Base-by-base conservation (phyloP, 2,797 vertebrate species). In the Bryconaethiops microstoma region DNA sequence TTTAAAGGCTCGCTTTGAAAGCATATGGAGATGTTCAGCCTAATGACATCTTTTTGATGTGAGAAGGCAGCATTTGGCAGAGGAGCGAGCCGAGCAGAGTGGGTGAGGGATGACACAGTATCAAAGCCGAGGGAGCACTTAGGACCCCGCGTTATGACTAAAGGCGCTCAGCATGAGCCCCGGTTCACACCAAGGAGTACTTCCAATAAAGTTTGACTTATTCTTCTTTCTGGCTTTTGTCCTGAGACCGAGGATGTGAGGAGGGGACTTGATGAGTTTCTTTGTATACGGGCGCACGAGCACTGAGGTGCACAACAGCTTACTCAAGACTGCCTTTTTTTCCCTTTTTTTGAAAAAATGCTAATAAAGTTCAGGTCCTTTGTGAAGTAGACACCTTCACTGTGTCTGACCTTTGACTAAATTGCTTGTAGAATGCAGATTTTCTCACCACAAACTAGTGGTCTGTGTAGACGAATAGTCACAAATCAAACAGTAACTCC, bases 21-120 rank as follows among this genome's bases (percentile, higher is more conserved):
- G 48, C 69, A 29, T 57, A 64, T 40, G 42, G 65, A 69, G 63
- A 81, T 81, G 74, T 68, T 79, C 39, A 48, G 12, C 48, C 50
- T 81, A 82, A 86, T 73, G 71, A 74, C 71, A 48, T 69, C 63
- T 59, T 81, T 83, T 75, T 84, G 78, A 86, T 86, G 83, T 79
- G 77, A 84, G 75, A 64, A 77, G 81, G 67, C 72, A 86, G 70
- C 64, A 72, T 83, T 83, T 87, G 75, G 78, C 78, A 67, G 76
- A 16, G 42, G 81, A 76, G 68, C 68, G 80, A 72, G 60, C 54
- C 5, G 21, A 81, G 71, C 72, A 65, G 73, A 76, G 68, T 76
- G 54, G 48, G 68, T 68, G 72, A 84, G 76, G 73, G 65, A 81
- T 82, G 80, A 76, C 62, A 67, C 45, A 64, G 82, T 78, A 77